Base-by-base conservation (phyloP, 2,113 vertebrate species). In the Ophiodon elongatus region DNA sequence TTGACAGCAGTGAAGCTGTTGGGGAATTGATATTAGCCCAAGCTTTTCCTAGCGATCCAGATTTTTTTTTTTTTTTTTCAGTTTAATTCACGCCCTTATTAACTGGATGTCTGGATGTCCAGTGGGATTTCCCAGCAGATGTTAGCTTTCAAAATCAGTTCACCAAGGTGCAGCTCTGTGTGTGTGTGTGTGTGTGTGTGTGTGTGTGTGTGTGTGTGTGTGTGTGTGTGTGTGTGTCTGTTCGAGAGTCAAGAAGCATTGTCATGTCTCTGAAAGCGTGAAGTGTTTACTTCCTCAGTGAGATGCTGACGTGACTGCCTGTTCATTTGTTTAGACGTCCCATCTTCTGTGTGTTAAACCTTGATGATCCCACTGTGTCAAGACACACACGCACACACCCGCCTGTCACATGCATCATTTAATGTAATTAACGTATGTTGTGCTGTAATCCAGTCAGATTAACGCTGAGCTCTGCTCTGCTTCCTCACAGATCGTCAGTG, bases 401-500 rank as follows among this genome's bases (percentile, higher is more conserved):
- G 23, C 62, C 76, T 83, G 83, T 91, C 90, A 83, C 39, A 78
- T 10, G 62, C 84, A 52, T 76, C 56, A n/a, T 69, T 85, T 73
- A 17, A 41, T 56, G 67, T 83, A 75, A 89, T 93, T 88, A 92
- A 75, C 43, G 54, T 50, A 7, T 59, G 84, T 27, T 82, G 27
- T 57, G 66, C 76, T 90, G 64, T 87, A 73, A 88, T 92, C 82
- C 76, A 76, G 35, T 91, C 86, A 71, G 54, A 86, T 90, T 93
- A 91, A 91, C 64, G 2, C 21, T 80, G 56, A 74, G n/a, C n/a
- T 77, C 41, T 84, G 64, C 47, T 88, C 39, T 27, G 14, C 64
- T 79, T 92, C 82, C 87, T 83, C 85, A 59, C 94, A 99, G 98
- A 98, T 99, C 86, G 97, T 99, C 89, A 99, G 98, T 43, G 98